Percentiles rank a stretch among this genome's conserved stretches.
Evolutionary conservation across 2,888 invertebrate species (phyloP).

Genomic region (Sepiola atlantica): DNA sequence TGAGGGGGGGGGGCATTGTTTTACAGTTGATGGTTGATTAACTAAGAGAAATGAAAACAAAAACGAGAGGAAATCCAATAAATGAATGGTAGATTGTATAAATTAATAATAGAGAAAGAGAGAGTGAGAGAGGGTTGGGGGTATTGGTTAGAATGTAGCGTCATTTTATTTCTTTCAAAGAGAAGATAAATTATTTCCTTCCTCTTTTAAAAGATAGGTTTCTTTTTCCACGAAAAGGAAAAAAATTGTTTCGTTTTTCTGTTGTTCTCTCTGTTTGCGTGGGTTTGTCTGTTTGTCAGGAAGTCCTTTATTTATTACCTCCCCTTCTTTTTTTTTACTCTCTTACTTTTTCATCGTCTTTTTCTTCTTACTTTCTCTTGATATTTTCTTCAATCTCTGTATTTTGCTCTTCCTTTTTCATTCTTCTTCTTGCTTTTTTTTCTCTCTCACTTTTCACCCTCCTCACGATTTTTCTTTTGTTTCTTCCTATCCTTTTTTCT

Average conservation of each 20-base stretch:
- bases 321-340: too few relatives aligned
- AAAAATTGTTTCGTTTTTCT: too few relatives aligned
- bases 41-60: not conserved
- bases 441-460: too few relatives aligned
- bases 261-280: too few relatives aligned
- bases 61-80: not conserved
- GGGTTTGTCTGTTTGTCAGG: too few relatives aligned
- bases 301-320: too few relatives aligned
- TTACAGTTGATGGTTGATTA: not conserved
- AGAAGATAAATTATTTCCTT: slow-evolving; percentile 6
- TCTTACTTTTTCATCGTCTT: too few relatives aligned
- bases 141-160: too few relatives aligned
- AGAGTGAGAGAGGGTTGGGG: not conserved
- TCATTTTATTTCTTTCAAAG: not conserved
- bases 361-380: not conserved
- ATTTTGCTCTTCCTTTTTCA: not conserved
- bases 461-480: too few relatives aligned
- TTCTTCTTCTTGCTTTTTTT: not conserved
- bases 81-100: not conserved
- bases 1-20: not conserved
- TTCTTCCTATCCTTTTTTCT: too few relatives aligned
- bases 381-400: not conserved
- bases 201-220: not conserved
- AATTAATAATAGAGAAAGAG: not conserved
- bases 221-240: not conserved